phyloP scores from a whole-genome alignment of 2,113 vertebrate genomes.

The Butastur rufipennis region DNA sequence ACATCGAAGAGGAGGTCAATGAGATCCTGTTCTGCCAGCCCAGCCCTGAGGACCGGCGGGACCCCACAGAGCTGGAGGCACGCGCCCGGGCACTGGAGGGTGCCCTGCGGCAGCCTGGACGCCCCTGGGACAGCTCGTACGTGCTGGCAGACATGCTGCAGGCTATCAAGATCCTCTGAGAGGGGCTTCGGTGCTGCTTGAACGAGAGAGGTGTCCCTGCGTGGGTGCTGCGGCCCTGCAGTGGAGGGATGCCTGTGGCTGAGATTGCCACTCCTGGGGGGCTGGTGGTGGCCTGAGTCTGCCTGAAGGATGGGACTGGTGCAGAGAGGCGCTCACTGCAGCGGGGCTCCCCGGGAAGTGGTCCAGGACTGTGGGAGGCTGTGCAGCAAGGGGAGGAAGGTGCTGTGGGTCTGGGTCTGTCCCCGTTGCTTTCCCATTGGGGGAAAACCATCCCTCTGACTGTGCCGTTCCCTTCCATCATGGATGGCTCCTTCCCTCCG shows the following conservation, averaged over 20 bases:
- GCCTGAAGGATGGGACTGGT: background rate
- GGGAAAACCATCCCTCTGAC: accelerated
- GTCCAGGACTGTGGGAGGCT: accelerated
- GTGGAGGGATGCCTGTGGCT: accelerated
- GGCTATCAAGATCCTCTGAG: slow-evolving; percentile 81
- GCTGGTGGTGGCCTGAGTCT: background rate
- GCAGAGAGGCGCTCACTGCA: accelerated
- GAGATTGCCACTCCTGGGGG: accelerated
- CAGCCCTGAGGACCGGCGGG: background rate
- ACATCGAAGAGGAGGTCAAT: slow-evolving; percentile 89
- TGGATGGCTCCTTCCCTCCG: background rate
- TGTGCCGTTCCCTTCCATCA: background rate
- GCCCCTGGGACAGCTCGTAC: slow-evolving; percentile 73
- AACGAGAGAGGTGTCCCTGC: accelerated
- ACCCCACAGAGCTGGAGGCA: slow-evolving; percentile 60
- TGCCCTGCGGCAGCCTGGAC: slow-evolving; percentile 66
- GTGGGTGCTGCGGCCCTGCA: accelerated
- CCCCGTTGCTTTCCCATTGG: background rate
- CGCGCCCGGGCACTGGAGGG: slow-evolving; percentile 78
- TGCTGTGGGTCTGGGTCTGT: background rate
- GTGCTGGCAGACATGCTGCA: slow-evolving; percentile 82
- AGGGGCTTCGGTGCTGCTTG: background rate
- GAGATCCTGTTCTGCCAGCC: slow-evolving; percentile 84
- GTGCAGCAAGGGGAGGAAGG: background rate
- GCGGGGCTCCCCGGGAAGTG: accelerated